A percentile compares a stretch with the other conserved stretches of the same genome.
Conservation (phyloP, 2,888 invertebrate species). For the Ectemnius lituratus region DNA sequence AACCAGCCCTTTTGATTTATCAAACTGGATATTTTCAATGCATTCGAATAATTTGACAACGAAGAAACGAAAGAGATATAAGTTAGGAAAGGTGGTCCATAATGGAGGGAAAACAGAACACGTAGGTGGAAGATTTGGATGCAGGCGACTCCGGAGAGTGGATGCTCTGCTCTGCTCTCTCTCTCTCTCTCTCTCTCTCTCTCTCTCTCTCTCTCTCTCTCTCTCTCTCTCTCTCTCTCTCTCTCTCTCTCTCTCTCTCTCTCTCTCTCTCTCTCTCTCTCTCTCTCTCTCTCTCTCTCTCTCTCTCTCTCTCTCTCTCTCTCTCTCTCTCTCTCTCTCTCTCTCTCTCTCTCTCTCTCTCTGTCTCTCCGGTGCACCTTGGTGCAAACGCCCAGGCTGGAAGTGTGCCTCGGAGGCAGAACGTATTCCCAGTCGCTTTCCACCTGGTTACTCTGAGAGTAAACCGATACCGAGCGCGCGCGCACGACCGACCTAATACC, state of each 20-base stretch:
- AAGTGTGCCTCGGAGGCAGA: slow-evolving; percentile 12
- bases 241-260: slow-evolving; percentile 12
- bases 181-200: slow-evolving; percentile 12
- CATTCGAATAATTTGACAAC: too few relatives aligned
- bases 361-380: slow-evolving; percentile 3
- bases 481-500: slow-evolving; percentile 48
- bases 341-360: slow-evolving; percentile 12
- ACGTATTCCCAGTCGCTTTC: slow-evolving; percentile 52
- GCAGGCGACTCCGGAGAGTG: neutral
- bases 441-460: slow-evolving; percentile 51
- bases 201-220: slow-evolving; percentile 16
- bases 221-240: slow-evolving; percentile 12
- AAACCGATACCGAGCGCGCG: slow-evolving; percentile 52
- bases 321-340: slow-evolving; percentile 12
- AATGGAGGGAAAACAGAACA: neutral
- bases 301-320: slow-evolving; percentile 17
- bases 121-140: neutral
- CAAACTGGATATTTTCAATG: too few relatives aligned
- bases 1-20: too few relatives aligned
- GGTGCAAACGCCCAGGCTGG: slow-evolving; percentile 15
- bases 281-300: slow-evolving; percentile 19
- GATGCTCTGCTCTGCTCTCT: slow-evolving; percentile 35
- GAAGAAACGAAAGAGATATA: too few relatives aligned
- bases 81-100: neutral
- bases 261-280: slow-evolving; percentile 13